Conservation (phyloP, 2,888 invertebrate genomes). For the Melinaea menophilus region DNA sequence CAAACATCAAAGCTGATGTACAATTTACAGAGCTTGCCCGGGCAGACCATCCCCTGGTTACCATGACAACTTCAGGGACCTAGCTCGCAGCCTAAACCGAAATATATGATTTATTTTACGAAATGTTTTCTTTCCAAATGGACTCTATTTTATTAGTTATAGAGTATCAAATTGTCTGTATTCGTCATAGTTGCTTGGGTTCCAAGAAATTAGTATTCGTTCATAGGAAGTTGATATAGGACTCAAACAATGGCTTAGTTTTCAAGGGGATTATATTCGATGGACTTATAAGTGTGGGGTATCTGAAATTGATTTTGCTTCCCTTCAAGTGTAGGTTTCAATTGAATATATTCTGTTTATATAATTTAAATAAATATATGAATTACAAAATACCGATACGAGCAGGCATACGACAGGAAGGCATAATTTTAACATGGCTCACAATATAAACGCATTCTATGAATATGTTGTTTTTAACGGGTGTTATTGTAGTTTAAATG, state of each 20-base stretch:
- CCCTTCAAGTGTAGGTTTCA: not conserved
- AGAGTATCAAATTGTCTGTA: no score
- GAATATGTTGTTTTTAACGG: no score
- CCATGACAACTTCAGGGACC: slow-evolving; percentile 35
- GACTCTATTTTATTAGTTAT: no score
- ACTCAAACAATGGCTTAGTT: slow-evolving; percentile 21
- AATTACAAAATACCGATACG: no score
- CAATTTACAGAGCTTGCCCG: slow-evolving; percentile 29
- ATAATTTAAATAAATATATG: no score
- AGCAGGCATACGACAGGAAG: no score
- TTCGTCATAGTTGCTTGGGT: not conserved
- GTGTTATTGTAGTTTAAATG: no score
- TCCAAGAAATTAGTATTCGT: slow-evolving; percentile 24
- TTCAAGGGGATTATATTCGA: slow-evolving; percentile 18
- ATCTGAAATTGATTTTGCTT: slow-evolving; percentile 16
- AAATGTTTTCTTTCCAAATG: no score
- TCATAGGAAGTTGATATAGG: slow-evolving; percentile 20
- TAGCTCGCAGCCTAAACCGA: slow-evolving; percentile 10
- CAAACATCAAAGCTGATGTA: slow-evolving; percentile 26
- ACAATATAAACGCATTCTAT: no score
- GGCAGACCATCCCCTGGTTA: slow-evolving; percentile 33
- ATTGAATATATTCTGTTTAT: no score
- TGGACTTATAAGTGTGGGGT: slow-evolving; percentile 17
- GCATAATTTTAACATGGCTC: no score
- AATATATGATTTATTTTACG: no score